Percentiles rank a stretch among this genome's conserved stretches.
phyloP scores from a whole-genome alignment of 2,888 invertebrate genomes.

The Gonocerus acuteangulatus region DNA sequence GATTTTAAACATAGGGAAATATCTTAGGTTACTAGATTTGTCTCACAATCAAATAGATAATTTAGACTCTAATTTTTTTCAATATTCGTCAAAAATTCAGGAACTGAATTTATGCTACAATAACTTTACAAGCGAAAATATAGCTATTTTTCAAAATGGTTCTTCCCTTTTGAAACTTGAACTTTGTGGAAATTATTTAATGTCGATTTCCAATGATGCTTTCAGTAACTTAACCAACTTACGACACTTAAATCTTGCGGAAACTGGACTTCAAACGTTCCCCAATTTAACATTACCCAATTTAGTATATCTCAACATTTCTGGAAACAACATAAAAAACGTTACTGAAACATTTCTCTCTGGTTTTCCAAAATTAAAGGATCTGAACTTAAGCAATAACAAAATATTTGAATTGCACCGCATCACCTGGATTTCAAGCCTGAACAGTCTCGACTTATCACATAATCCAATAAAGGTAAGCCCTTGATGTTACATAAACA shows the following conservation, averaged over 20 bases:
- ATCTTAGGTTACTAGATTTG: slow-evolving; percentile 68
- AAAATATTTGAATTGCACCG: slow-evolving; percentile 65
- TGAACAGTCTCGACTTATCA: slow-evolving; percentile 71
- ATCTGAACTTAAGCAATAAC: slow-evolving; percentile 69
- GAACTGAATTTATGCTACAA: slow-evolving; percentile 71
- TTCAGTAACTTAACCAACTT: slow-evolving; percentile 79
- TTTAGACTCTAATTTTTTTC: slow-evolving; percentile 78
- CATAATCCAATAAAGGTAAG: slow-evolving; percentile 66
- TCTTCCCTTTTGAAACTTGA: slow-evolving; percentile 70
- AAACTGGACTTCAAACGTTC: slow-evolving; percentile 65
- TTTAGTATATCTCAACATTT: slow-evolving; percentile 70
- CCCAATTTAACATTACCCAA: slow-evolving; percentile 68
- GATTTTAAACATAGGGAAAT: slow-evolving; percentile 68
- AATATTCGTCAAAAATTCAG: slow-evolving; percentile 68
- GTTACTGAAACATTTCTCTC: slow-evolving; percentile 60
- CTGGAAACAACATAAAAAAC: slow-evolving; percentile 66
- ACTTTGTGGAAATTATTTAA: slow-evolving; percentile 70
- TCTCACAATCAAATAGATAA: slow-evolving; percentile 74
- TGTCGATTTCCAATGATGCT: slow-evolving; percentile 70
- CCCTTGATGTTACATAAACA: no score
- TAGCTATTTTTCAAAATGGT: slow-evolving; percentile 78
- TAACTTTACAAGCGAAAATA: slow-evolving; percentile 73
- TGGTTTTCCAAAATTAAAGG: slow-evolving; percentile 52
- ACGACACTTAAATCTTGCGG: slow-evolving; percentile 66
- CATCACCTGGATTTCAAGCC: slow-evolving; percentile 63